Conservation (phyloP, 2,797 vertebrate species). For the Acrocephalus scirpaceus region DNA sequence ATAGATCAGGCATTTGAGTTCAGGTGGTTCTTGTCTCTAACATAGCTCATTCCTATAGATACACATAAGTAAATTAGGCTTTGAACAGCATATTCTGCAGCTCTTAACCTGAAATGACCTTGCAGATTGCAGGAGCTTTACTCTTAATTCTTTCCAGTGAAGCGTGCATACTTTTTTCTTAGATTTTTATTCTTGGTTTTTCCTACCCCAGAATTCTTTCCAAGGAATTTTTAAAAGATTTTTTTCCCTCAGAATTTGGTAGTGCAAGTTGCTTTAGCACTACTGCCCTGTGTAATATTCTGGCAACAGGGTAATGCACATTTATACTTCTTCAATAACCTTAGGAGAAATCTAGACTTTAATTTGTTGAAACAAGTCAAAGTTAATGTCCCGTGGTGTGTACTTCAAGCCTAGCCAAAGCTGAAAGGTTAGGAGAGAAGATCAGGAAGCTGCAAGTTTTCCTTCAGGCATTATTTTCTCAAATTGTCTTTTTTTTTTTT, state of each 20-base stretch:
- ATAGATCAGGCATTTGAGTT: background rate
- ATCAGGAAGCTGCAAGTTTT: background rate
- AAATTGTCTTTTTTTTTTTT: no score
- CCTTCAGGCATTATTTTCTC: background rate
- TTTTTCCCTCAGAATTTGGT: background rate
- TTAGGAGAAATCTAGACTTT: background rate
- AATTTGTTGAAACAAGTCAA: background rate
- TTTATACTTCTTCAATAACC: background rate
- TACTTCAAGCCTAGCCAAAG: background rate
- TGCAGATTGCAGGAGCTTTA: background rate
- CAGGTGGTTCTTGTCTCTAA: background rate
- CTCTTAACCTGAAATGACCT: constrained; percentile 40
- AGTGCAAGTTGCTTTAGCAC: background rate
- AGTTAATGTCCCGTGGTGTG: background rate
- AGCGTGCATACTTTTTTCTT: background rate
- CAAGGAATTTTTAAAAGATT: background rate
- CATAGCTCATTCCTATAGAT: background rate
- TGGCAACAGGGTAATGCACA: background rate
- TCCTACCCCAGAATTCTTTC: background rate
- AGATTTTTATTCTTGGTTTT: background rate
- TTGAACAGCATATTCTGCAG: background rate
- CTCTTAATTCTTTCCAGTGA: background rate
- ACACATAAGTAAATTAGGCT: background rate
- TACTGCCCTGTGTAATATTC: background rate
- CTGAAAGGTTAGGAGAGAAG: background rate